Percentiles rank a stretch among this genome's conserved stretches.
These are phyloP conservation scores for Fistularia tabacaria DNA, from an alignment of 2,797 vertebrate genomes.

Conservation along the genomic window DNA sequence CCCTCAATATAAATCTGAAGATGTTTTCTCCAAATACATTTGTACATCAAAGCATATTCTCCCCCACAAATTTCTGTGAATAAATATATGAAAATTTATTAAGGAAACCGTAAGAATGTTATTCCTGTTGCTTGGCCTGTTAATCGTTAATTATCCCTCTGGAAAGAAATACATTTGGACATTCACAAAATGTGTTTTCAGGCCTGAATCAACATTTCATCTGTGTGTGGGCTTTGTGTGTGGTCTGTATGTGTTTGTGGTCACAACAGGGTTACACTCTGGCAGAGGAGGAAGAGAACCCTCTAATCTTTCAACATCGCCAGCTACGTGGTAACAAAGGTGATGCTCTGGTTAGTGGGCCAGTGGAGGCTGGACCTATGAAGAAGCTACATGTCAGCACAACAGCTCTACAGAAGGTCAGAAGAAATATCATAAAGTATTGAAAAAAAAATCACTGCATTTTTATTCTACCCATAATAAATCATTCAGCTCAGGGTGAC, in stretches of 20 bases:
- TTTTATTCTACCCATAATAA: conserved; percentile 1
- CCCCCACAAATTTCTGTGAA: neutral
- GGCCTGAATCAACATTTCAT: conserved; percentile 15
- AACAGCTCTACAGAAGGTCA: conserved; percentile 95
- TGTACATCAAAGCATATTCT: conserved; percentile 13
- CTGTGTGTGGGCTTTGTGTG: conserved; percentile 46
- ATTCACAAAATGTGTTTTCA: conserved; percentile 41
- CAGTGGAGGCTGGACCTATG: conserved; percentile 94
- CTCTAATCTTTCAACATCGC: conserved; percentile 92
- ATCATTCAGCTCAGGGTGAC: neutral
- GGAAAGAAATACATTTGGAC: conserved; percentile 35
- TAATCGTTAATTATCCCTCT: conserved; percentile 41
- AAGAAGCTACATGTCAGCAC: conserved; percentile 99
- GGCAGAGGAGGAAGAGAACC: conserved; percentile 95
- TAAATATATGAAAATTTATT: too few species aligned
- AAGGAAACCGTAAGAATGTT: too few species aligned
- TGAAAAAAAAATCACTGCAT: neutral
- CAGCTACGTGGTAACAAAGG: conserved; percentile 85
- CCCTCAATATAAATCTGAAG: neutral
- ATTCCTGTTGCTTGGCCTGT: too few species aligned
- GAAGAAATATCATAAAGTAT: conserved; percentile 2
- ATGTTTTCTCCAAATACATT: neutral
- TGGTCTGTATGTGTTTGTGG: conserved; percentile 35
- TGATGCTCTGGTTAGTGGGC: conserved; percentile 85
- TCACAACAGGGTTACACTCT: conserved; percentile 89